Conservation (phyloP, 2,113 vertebrate genomes). For the Rhea americana region DNA sequence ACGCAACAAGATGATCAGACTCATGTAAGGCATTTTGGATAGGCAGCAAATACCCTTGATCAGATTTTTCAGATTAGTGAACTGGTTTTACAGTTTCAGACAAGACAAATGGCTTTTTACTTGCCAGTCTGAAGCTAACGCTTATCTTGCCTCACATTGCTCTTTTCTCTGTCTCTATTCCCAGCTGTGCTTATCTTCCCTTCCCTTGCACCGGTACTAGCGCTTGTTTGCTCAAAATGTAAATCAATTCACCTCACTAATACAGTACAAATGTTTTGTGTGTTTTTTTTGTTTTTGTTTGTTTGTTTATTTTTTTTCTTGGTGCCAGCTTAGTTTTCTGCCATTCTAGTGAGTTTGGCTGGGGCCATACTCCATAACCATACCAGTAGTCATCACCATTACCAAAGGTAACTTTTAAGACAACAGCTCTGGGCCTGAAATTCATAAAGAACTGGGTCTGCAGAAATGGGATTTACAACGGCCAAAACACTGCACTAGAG, state of each 20-base stretch:
- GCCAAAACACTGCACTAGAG: neutral
- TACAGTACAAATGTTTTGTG: fast-evolving
- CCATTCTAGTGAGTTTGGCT: neutral
- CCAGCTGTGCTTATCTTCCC: neutral
- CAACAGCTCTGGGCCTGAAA: neutral
- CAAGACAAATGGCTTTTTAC: neutral
- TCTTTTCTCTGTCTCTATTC: neutral
- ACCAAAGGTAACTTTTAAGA: neutral
- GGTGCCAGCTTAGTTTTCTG: neutral
- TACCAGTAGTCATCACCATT: neutral
- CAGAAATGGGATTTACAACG: neutral
- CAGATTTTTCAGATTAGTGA: neutral
- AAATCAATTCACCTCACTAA: neutral
- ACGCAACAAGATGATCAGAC: neutral
- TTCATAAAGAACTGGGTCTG: neutral
- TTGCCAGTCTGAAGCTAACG: neutral
- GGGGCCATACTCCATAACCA: neutral
- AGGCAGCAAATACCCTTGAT: neutral
- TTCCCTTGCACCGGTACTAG: neutral
- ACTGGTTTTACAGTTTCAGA: neutral
- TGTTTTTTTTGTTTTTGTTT: neutral
- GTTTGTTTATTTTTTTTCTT: neutral
- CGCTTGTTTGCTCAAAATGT: neutral
- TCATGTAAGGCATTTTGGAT: neutral
- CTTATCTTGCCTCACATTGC: neutral